phyloP scores from a whole-genome alignment of 2,113 vertebrate species.

The Ornithorhynchus anatinus region DNA sequence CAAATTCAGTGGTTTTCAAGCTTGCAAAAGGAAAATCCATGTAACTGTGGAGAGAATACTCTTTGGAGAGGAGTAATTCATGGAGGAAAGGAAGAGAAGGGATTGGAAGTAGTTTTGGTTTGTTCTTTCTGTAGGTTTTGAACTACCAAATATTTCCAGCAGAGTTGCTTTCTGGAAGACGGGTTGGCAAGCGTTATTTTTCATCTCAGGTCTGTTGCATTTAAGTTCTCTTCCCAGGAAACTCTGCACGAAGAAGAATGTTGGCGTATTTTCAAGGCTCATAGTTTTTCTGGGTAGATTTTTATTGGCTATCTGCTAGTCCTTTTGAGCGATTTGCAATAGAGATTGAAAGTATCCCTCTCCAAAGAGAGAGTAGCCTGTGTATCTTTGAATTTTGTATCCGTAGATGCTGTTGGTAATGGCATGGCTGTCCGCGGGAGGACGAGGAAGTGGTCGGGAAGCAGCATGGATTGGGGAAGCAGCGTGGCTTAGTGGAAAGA shows the following conservation, averaged over 20 bases:
- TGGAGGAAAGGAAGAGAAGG: not conserved
- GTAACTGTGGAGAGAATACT: not conserved
- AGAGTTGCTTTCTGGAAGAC: not conserved
- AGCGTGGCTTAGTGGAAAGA: no score
- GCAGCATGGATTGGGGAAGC: no score
- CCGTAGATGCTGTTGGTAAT: no score
- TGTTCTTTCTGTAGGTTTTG: not conserved
- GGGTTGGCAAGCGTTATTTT: not conserved
- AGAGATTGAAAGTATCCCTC: not conserved
- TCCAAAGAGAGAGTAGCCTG: not conserved
- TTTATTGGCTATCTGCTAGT: not conserved
- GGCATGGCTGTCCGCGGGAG: no score
- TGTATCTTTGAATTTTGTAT: no score
- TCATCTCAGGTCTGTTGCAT: not conserved
- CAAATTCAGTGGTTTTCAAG: not conserved
- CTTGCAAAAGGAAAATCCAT: not conserved
- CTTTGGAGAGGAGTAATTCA: not conserved
- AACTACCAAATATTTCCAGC: not conserved
- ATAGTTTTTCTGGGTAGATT: not conserved
- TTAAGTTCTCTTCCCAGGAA: not conserved
- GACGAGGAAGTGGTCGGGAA: no score
- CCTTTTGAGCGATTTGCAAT: not conserved
- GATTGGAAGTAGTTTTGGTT: not conserved
- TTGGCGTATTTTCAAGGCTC: not conserved
- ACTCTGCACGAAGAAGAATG: not conserved